Conservation (phyloP, 2,113 vertebrate species). For the Leptocoma aspasia region DNA sequence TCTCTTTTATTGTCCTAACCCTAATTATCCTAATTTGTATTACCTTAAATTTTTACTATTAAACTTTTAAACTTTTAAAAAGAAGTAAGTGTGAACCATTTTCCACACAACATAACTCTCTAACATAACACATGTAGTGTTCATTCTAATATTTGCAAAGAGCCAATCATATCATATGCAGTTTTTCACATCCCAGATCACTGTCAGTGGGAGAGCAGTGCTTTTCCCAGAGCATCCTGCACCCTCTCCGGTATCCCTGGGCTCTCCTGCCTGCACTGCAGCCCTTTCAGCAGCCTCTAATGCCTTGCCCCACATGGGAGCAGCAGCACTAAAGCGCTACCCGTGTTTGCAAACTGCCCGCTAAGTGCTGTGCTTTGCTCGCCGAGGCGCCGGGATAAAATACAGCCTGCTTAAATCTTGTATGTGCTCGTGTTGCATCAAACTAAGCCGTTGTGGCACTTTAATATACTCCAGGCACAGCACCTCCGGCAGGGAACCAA, state of each 20-base stretch:
- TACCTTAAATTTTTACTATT: too few relatives aligned
- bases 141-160: too few relatives aligned
- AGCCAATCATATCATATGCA: too few relatives aligned
- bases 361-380: slow-evolving; percentile 1
- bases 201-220: not conserved
- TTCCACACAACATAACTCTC: too few relatives aligned
- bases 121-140: too few relatives aligned
- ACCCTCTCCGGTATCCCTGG: not conserved
- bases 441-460: slow-evolving; percentile 11
- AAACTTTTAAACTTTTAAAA: too few relatives aligned
- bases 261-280: not conserved
- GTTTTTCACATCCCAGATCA: too few relatives aligned
- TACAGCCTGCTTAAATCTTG: slow-evolving; percentile 36
- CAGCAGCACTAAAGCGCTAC: not conserved
- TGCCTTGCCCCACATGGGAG: not conserved
- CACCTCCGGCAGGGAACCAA: not conserved
- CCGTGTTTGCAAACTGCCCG: slow-evolving; percentile 15
- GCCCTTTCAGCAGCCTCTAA: not conserved
- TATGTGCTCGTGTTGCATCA: not conserved
- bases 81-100: too few relatives aligned
- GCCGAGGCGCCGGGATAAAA: not conserved
- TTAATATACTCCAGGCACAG: not conserved
- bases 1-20: too few relatives aligned
- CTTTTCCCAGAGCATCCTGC: not conserved
- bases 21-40: too few relatives aligned